phyloP scores from a whole-genome alignment of 2,797 vertebrate species.

The Chelon labrosus region DNA sequence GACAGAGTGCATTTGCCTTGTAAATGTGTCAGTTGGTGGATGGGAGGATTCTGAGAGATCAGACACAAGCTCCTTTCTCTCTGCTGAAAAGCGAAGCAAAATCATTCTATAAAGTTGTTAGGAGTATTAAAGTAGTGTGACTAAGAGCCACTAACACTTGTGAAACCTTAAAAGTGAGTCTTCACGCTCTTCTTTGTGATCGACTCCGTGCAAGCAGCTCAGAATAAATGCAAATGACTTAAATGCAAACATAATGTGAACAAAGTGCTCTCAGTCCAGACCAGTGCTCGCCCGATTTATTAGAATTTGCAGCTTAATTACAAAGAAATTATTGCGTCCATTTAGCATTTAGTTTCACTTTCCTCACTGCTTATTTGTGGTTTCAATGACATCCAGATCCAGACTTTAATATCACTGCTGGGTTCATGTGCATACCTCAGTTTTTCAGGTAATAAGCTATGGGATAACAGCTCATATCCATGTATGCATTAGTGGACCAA shows the following conservation, averaged over 20 bases:
- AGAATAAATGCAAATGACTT: constrained; percentile 7
- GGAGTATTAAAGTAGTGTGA: background rate
- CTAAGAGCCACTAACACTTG: background rate
- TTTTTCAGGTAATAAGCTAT: constrained; percentile 71
- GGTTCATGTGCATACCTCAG: constrained; percentile 86
- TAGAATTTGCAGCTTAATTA: background rate
- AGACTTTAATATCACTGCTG: constrained; percentile 85
- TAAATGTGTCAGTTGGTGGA: constrained; percentile 54
- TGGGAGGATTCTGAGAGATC: constrained; percentile 52
- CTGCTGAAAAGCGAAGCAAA: constrained; percentile 24
- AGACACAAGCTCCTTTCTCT: constrained; percentile 11
- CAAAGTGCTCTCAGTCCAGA: background rate
- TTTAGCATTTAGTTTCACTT: constrained; percentile 58
- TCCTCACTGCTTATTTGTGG: constrained; percentile 17
- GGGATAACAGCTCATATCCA: constrained; percentile 48
- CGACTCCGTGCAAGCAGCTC: background rate
- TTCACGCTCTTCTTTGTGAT: background rate
- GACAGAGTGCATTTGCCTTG: constrained; percentile 63
- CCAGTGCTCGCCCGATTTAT: constrained; percentile 61
- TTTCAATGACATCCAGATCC: constrained; percentile 76
- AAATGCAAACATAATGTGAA: constrained; percentile 1
- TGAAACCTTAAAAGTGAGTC: constrained; percentile 13
- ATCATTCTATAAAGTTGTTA: background rate
- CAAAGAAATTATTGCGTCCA: background rate
- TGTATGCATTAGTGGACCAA: constrained; percentile 26